These are phyloP conservation scores for Drosophila equinoxialis DNA, from an alignment of 1,140 invertebrate genomes.

Conservation along the genomic window DNA sequence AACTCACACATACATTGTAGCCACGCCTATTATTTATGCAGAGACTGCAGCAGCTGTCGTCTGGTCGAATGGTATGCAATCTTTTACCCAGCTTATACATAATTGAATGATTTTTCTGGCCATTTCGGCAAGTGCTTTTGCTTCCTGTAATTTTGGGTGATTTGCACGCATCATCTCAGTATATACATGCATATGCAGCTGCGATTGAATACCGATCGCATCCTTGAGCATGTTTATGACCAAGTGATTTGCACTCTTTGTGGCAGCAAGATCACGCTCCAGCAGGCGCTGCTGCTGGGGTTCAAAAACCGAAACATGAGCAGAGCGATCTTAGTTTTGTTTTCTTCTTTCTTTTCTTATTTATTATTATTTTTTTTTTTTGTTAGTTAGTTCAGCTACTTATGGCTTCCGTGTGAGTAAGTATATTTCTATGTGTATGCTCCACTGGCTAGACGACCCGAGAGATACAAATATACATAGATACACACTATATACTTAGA, in stretches of 20 bases:
- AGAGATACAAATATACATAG: conserved; percentile 22
- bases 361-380: neutral
- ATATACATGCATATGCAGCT: conserved; percentile 23
- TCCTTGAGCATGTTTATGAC: conserved; percentile 46
- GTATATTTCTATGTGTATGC: conserved; percentile 45
- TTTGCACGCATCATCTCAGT: conserved; percentile 40
- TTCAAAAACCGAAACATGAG: conserved; percentile 71
- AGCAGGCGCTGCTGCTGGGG: conserved; percentile 47
- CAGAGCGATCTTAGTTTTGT: conserved; percentile 59
- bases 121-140: conserved; percentile 72
- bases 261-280: conserved; percentile 49
- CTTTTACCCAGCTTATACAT: conserved; percentile 22
- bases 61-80: conserved; percentile 28
- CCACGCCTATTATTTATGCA: conserved; percentile 43
- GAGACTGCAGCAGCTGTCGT: conserved; percentile 38
- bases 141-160: conserved; percentile 77
- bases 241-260: conserved; percentile 28
- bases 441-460: conserved; percentile 55
- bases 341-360: conserved; percentile 9
- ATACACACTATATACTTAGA: conserved; percentile 24
- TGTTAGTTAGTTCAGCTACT: conserved; percentile 42
- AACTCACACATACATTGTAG: neutral
- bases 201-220: conserved; percentile 63
- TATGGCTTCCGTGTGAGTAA: conserved; percentile 71
- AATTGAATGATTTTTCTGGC: conserved; percentile 75